Evolutionary conservation across 2,797 vertebrate genomes (phyloP), one percentile per base, ranked within the genome.

Genomic region (Diglossa cyanea): DNA sequence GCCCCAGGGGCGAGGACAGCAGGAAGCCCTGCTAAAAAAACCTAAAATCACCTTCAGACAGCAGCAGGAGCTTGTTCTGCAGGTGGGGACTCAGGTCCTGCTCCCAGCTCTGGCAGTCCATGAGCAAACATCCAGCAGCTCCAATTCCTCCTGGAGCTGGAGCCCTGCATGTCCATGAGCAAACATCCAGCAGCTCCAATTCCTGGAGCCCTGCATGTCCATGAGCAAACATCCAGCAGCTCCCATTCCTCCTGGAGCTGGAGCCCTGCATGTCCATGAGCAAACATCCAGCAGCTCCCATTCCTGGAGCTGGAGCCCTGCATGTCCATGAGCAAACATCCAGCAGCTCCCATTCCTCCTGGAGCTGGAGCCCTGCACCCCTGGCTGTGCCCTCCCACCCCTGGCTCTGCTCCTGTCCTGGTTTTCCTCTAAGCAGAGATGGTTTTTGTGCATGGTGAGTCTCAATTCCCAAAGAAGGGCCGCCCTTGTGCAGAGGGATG

Each of bases 61-160:
- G 62, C 77, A 65, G 60, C 37, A 17, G 51, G 10, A 1, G 47
- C 40, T 55, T 5, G 17, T 54, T 62, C 33, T 65, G 83, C 60
- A 73, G 28, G 0, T 24, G 61, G 33, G 55, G 30, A 51, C 35
- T 30, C 20, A 2, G n/a, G n/a, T 70, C 13, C 60, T 60, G 53
- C 61, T 74, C n/a, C 25, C 71, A 48, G 76, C 1, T 0, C 57
- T 39, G 62, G 19, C 2, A 4, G 11, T 6, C 39, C 13, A 0
- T 0, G 19, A 73, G 40, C 17, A 60, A 50, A 72, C 14, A 47
- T 11, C 26, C n/a, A 70, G 8, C 60, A 72, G 25, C 9, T 50
- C 47, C 60, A 26, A 1, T 14, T 70, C 24, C 11, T 5, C 30
- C 6, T 0, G 0, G 54, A 53, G 35, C 60, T 79, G 28, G 45